Evolutionary conservation across 2,888 invertebrate species (phyloP).

Genomic region (Drosophila affinis): DNA sequence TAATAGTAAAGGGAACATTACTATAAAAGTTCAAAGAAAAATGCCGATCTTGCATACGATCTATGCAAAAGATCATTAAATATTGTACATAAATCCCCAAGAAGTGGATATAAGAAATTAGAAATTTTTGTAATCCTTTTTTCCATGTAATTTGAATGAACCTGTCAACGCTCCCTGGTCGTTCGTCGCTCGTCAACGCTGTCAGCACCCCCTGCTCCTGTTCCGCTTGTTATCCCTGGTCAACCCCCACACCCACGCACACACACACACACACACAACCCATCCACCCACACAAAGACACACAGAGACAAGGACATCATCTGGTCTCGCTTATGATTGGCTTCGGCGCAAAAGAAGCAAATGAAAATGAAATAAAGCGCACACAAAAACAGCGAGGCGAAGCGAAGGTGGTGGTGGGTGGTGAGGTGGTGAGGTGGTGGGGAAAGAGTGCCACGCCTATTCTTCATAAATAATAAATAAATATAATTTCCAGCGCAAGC

Average conservation of each 20-base stretch:
- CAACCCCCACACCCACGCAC: constrained; percentile 47
- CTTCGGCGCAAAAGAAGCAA: constrained; percentile 76
- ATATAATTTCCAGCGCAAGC: constrained; percentile 84
- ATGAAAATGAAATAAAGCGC: constrained; percentile 77
- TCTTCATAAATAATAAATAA: constrained; percentile 83
- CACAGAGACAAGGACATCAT: constrained; percentile 43
- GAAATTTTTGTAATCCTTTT: constrained; percentile 37
- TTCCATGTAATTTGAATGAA: constrained; percentile 80
- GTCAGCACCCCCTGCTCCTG: constrained; percentile 57
- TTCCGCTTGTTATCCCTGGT: constrained; percentile 58
- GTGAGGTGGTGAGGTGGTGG: constrained; percentile 18
- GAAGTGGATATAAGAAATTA: too few relatives aligned
- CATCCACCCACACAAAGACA: constrained; percentile 16
- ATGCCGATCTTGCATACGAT: too few relatives aligned
- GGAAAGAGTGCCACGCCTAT: constrained; percentile 68
- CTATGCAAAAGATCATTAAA: too few relatives aligned
- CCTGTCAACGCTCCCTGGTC: constrained; percentile 63
- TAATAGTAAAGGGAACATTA: too few relatives aligned
- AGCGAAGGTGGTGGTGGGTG: constrained; percentile 21
- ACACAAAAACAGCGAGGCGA: constrained; percentile 48
- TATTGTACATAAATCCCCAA: too few relatives aligned
- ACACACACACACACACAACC: neutral
- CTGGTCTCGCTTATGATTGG: constrained; percentile 82
- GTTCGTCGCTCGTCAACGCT: constrained; percentile 39
- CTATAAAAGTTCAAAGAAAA: too few relatives aligned